These are phyloP conservation scores for Quiscalus mexicanus DNA, from an alignment of 2,113 vertebrate genomes.

Conservation along the genomic window DNA sequence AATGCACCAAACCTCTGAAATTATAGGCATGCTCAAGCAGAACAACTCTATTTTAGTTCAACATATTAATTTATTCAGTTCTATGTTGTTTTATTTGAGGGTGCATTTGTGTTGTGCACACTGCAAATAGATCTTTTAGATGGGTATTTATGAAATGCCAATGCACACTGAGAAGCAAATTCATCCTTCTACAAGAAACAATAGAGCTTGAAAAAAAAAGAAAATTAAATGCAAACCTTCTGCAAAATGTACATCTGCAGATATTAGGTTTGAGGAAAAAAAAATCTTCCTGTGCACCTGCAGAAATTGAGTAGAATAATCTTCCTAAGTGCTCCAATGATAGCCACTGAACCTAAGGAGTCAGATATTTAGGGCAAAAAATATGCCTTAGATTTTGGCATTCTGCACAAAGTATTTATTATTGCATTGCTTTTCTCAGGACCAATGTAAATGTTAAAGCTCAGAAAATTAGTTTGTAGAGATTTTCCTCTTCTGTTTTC, in stretches of 20 bases:
- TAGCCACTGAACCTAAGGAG: background rate
- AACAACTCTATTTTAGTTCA: conserved; percentile 16
- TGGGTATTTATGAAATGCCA: conserved; percentile 39
- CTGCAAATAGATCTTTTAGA: conserved; percentile 33
- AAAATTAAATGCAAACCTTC: background rate
- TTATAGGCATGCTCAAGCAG: background rate
- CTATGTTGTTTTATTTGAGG: conserved; percentile 28
- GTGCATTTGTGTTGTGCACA: background rate
- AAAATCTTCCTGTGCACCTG: background rate
- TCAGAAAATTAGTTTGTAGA: conserved; percentile 3
- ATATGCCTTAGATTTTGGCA: background rate
- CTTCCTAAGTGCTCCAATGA: background rate
- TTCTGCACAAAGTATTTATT: background rate
- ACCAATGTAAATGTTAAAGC: background rate
- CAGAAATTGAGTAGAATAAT: conserved; percentile 8
- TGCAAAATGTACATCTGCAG: background rate
- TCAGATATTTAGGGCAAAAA: conserved; percentile 8
- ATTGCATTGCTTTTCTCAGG: background rate
- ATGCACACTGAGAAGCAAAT: conserved; percentile 25
- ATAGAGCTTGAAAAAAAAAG: background rate
- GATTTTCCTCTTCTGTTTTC: background rate
- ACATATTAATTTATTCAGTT: background rate
- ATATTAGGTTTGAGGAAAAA: background rate
- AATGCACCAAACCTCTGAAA: background rate
- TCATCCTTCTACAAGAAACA: conserved; percentile 42